phyloP scores from a whole-genome alignment of 2,888 invertebrate species.

The Oligia latruncula region DNA sequence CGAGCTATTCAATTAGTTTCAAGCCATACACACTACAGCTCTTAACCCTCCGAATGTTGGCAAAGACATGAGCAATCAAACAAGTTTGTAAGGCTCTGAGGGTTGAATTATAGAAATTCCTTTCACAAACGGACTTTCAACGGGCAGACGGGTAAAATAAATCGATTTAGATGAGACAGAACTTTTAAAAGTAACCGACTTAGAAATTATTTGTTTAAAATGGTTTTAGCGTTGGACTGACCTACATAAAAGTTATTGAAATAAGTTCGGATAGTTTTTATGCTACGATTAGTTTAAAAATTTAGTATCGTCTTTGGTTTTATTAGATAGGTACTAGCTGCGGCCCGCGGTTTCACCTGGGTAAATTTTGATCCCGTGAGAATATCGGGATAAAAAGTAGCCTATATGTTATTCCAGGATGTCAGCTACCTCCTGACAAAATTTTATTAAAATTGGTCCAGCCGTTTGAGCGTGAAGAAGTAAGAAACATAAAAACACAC shows the following conservation, averaged over 20 bases:
- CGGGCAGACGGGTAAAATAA: conserved; percentile 46
- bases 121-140: conserved; percentile 50
- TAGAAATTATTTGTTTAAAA: conserved; percentile 53
- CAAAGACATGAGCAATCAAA: conserved; percentile 65
- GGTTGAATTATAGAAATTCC: conserved; percentile 61
- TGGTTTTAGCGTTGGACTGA: conserved; percentile 34
- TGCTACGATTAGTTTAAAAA: conserved; percentile 16
- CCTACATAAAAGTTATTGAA: conserved; percentile 22
- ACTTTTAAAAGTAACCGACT: conserved; percentile 47
- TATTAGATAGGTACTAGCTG: neutral
- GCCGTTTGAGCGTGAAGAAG: no score
- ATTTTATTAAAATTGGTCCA: no score
- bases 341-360: no score
- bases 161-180: conserved; percentile 54
- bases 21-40: conserved; percentile 41
- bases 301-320: neutral
- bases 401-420: no score
- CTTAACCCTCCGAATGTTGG: conserved; percentile 28
- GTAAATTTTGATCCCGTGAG: no score
- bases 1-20: conserved; percentile 51
- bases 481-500: no score
- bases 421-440: no score
- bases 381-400: no score
- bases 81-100: conserved; percentile 46
- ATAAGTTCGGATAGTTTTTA: conserved; percentile 16